Conservation (phyloP, 2,113 vertebrate genomes). For the Leuciscus idus region DNA sequence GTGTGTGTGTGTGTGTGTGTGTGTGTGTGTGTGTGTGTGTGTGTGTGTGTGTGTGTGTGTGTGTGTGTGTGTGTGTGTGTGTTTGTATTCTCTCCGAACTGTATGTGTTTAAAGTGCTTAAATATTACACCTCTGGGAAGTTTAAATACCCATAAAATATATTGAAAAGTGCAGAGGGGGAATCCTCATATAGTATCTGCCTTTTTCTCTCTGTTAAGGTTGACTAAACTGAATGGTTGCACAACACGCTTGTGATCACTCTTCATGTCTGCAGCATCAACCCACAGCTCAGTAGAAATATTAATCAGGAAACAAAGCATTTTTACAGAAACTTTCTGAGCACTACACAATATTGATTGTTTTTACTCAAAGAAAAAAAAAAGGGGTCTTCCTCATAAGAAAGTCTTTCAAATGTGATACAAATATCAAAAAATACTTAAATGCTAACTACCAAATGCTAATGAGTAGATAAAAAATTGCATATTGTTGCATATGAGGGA, state of each 20-base stretch:
- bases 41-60: no score
- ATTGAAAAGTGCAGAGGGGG: neutral
- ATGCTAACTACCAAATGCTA: neutral
- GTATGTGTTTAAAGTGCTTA: neutral
- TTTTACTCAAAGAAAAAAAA: no score
- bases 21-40: no score
- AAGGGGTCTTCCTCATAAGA: neutral
- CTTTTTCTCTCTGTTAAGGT: neutral
- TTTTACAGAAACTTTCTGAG: neutral
- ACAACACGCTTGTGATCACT: neutral
- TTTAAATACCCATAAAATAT: neutral
- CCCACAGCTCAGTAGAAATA: neutral
- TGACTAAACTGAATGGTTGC: neutral
- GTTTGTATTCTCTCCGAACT: no score
- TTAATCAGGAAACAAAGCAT: neutral
- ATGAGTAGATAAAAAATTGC: neutral
- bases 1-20: no score
- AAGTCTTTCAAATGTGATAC: neutral
- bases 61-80: no score
- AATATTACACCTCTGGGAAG: neutral
- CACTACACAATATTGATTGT: neutral
- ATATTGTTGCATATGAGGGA: neutral
- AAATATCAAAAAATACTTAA: neutral
- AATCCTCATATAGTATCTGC: neutral
- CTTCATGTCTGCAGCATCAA: neutral